Conservation (phyloP, 2,797 vertebrate species). For the Tenualosa ilisha region DNA sequence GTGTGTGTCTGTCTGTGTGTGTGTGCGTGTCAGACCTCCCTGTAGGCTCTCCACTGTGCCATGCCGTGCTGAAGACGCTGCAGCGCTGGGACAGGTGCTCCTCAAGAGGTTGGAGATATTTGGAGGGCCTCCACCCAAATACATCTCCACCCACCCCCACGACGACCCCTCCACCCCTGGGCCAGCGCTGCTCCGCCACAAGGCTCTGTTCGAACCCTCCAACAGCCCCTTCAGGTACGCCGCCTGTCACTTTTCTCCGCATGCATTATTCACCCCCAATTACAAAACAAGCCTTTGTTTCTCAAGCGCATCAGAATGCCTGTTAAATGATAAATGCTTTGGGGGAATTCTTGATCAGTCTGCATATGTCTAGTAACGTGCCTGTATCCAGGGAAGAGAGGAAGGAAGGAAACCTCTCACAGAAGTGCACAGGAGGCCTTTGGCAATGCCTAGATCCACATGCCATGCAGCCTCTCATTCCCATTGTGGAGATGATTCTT, state of each 20-base stretch:
- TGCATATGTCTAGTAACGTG: neutral
- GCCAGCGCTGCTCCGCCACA: conserved; percentile 93
- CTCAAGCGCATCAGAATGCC: neutral
- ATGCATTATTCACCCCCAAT: neutral
- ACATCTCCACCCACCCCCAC: conserved; percentile 81
- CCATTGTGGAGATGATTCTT: no score
- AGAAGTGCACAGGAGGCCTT: no score
- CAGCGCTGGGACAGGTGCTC: conserved; percentile 97
- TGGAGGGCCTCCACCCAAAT: conserved; percentile 89
- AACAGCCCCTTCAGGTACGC: conserved; percentile 93
- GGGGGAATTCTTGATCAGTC: neutral
- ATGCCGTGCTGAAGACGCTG: conserved; percentile 89
- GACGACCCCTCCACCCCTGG: conserved; percentile 82
- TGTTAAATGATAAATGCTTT: neutral
- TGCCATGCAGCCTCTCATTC: no score
- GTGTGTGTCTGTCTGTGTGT: conserved; percentile 26
- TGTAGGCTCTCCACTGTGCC: conserved; percentile 91
- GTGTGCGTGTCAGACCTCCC: conserved; percentile 82
- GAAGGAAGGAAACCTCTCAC: no score
- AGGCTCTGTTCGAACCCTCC: conserved; percentile 90
- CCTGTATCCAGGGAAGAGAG: no score
- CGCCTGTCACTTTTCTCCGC: neutral
- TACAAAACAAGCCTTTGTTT: neutral
- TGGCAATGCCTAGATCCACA: no score
- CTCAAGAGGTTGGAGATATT: conserved; percentile 90